Percentiles rank a stretch among this genome's conserved stretches.
Evolutionary conservation across 1,140 invertebrate species (phyloP).

Genomic region (Calliopsis andreniformis): DNA sequence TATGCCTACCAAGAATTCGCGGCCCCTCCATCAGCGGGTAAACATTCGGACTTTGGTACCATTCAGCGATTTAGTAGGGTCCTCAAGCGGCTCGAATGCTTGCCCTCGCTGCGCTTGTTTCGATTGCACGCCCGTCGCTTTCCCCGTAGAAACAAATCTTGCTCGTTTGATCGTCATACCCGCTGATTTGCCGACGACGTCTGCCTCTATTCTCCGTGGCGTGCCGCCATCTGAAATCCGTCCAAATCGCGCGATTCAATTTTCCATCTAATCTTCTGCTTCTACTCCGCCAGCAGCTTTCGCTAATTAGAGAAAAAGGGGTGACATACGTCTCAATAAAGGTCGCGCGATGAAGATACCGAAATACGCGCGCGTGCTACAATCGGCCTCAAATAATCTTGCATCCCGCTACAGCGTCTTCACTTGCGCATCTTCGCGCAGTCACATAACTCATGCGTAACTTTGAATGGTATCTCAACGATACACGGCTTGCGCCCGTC

Average conservation of each 20-base stretch:
- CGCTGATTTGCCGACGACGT: constrained; percentile 12
- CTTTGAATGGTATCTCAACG: too few relatives aligned
- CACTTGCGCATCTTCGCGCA: too few relatives aligned
- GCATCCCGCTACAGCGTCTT: too few relatives aligned
- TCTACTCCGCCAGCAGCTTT: background rate
- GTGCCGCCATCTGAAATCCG: constrained; percentile 13
- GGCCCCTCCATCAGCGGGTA: constrained; percentile 57
- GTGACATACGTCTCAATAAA: background rate
- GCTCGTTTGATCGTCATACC: constrained; percentile 12
- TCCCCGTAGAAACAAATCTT: constrained; percentile 7
- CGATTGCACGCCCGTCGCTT: constrained; percentile 21
- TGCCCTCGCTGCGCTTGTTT: background rate
- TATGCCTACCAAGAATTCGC: constrained; percentile 73
- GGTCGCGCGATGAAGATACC: too few relatives aligned
- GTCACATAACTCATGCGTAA: too few relatives aligned
- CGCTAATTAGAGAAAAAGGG: constrained; percentile 24
- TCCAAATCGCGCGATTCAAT: constrained; percentile 34
- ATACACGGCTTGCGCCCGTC: too few relatives aligned
- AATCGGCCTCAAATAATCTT: too few relatives aligned
- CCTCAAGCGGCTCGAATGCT: constrained; percentile 43
- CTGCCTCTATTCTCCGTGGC: background rate
- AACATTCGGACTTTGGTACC: constrained; percentile 62
- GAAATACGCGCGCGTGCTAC: too few relatives aligned
- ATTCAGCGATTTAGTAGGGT: constrained; percentile 64
- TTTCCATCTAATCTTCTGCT: constrained; percentile 8